Conservation (phyloP, 2,797 vertebrate species). For the Phoeniculus purpureus region DNA sequence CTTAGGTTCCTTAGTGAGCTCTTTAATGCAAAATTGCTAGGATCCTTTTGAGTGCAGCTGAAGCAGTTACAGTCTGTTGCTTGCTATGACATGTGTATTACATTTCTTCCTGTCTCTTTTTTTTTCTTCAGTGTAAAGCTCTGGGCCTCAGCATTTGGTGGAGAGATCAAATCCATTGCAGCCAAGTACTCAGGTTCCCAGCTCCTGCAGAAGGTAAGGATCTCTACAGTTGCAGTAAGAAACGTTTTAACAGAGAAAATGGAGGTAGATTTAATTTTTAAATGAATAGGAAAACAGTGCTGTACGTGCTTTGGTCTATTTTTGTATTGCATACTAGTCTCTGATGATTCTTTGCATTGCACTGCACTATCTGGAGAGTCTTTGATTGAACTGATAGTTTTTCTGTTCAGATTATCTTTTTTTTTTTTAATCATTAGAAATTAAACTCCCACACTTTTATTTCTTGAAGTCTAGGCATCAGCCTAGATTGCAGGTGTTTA, state of each 20-base stretch:
- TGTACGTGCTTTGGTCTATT: constrained; percentile 59
- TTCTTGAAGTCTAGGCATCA: constrained; percentile 52
- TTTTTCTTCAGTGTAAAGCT: constrained; percentile 89
- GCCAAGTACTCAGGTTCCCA: constrained; percentile 98
- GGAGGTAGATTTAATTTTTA: constrained; percentile 74
- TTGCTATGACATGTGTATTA: constrained; percentile 61
- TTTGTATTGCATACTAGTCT: constrained; percentile 33
- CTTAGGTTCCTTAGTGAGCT: constrained; percentile 6
- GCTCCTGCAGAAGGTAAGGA: constrained; percentile 96
- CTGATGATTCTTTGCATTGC: constrained; percentile 47
- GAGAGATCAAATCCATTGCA: constrained; percentile 98
- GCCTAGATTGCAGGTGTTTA: constrained; percentile 44
- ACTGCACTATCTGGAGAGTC: constrained; percentile 57
- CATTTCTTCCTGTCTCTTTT: constrained; percentile 56
- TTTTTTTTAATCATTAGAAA: constrained; percentile 54
- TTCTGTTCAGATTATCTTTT: constrained; percentile 66
- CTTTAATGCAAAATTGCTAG: constrained; percentile 5
- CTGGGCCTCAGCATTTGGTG: constrained; percentile 98
- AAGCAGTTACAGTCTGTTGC: constrained; percentile 53
- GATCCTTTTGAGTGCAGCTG: constrained; percentile 13
- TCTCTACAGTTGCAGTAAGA: constrained; percentile 38
- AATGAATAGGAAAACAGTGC: constrained; percentile 59
- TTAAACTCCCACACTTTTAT: constrained; percentile 53
- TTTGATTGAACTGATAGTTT: constrained; percentile 61
- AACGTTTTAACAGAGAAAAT: constrained; percentile 74